A percentile compares a stretch with the other conserved stretches of the same genome.
Conservation (phyloP, 2,113 vertebrate species). For the Crotalus viridis region DNA sequence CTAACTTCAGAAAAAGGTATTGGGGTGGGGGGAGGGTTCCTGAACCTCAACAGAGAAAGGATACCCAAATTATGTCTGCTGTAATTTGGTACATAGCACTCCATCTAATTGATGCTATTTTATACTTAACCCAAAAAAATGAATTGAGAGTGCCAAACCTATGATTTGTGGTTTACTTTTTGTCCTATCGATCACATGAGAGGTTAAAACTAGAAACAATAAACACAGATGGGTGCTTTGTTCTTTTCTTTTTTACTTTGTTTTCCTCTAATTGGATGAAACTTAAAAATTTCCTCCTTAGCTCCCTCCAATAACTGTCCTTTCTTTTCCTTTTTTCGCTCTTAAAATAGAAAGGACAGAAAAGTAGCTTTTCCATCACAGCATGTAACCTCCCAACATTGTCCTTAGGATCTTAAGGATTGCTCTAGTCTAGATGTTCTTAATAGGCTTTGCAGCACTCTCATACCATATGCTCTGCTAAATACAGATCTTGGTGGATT, state of each 20-base stretch:
- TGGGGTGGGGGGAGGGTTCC: not conserved
- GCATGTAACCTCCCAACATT: not conserved
- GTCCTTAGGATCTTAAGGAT: not conserved
- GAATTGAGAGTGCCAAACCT: not conserved
- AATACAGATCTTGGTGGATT: not conserved
- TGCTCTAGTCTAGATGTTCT: not conserved
- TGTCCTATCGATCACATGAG: not conserved
- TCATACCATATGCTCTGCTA: not conserved
- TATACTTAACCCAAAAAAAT: not conserved
- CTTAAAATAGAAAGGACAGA: not conserved
- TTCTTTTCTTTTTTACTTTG: not conserved
- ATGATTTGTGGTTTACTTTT: not conserved
- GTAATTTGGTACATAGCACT: not conserved
- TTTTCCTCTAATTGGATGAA: not conserved
- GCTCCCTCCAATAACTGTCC: not conserved
- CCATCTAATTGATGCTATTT: not conserved
- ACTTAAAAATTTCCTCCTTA: not conserved
- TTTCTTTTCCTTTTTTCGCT: not conserved
- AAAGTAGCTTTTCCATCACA: not conserved
- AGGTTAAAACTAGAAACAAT: not conserved
- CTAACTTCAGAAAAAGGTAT: not conserved
- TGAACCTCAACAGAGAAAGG: not conserved
- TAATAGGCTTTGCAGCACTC: not conserved
- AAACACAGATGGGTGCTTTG: not conserved
- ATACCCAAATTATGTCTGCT: not conserved